Base-by-base conservation (phyloP, 2,797 vertebrate species). In the Gastrophryne carolinensis region DNA sequence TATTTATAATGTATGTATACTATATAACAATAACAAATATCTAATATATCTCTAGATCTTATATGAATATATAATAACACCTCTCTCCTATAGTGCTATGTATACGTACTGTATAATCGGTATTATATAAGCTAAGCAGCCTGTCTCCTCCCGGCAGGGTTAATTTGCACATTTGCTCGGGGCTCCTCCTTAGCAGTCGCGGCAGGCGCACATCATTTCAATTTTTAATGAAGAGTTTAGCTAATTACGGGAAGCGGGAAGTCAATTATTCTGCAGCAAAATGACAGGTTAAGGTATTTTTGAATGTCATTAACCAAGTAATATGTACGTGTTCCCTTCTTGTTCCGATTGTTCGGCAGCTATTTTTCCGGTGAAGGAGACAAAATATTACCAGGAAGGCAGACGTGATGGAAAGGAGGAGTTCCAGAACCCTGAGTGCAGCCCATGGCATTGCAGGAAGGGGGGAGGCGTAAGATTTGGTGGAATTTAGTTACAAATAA, bases 261-360 rank as follows among this genome's bases (percentile, higher is more conserved):
- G 54, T 67, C 53, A 37, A n/a, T 67, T 75, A 67, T 52, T 75
- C 44, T 67, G 21, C 32, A 60, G 30, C 23, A 15, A 57, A 57
- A 52, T 75, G 72, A 67, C 72, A 67, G 63, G 53, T 58, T 66
- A 39, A 75, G 63, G 56, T 60, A 50, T 67, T 64, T 57, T 53
- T 73, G 34, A 73, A 57, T 61, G 65, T 73, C 71, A 73, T 73
- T 73, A 73, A 29, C 35, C 44, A 54, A 57, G 62, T 68, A 52
- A 41, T 12, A 39, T 9, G 29, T 67, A 67, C 34, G 12, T 29
- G 54, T 34, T 29, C 32, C 27, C 35, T 19, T 37, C 58, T 58
- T 49, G 23, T 58, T 44, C 24, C 15, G 19, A 50, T 41, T 30
- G 15, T 24, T 47, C 27, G 15, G 10, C 70, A 63, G 47, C 58